Evolutionary conservation across 35 echinoderm and acorn worm genomes (phyloP).

Genomic region (Heliocidaris tuberculata): DNA sequence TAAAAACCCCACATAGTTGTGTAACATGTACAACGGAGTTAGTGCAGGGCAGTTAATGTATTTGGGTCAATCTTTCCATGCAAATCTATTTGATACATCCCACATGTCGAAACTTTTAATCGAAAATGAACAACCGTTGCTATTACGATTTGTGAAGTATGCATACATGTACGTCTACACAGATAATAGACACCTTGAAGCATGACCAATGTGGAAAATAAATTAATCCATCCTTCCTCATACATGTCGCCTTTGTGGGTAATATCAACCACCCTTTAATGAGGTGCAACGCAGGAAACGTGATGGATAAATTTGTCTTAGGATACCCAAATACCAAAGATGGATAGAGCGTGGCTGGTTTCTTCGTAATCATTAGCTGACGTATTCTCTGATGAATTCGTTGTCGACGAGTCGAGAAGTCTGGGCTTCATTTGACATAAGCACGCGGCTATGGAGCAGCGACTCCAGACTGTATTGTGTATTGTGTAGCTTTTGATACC

Average conservation of each 20-base stretch:
- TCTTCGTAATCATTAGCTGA: neutral
- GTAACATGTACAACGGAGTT: too few species aligned
- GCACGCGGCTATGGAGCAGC: neutral
- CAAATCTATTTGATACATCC: too few species aligned
- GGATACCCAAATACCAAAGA: neutral
- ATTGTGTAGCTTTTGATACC: neutral
- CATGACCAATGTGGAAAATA: neutral
- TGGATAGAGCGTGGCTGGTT: neutral
- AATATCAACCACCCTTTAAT: neutral
- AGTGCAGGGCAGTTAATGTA: too few species aligned
- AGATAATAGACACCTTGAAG: neutral
- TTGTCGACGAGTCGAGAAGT: neutral
- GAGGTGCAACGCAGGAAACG: neutral
- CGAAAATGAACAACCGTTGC: too few species aligned
- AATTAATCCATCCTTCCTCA: neutral
- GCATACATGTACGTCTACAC: too few species aligned
- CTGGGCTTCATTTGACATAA: neutral
- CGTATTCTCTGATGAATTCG: constrained; percentile 2
- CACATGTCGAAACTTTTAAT: too few species aligned
- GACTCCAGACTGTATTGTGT: neutral
- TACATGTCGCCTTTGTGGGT: neutral
- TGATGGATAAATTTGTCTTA: neutral
- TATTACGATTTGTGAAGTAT: too few species aligned
- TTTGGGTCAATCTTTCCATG: too few species aligned
- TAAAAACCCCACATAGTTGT: too few species aligned